Conservation (phyloP, 2,888 invertebrate genomes). For the Conomelus anceps region DNA sequence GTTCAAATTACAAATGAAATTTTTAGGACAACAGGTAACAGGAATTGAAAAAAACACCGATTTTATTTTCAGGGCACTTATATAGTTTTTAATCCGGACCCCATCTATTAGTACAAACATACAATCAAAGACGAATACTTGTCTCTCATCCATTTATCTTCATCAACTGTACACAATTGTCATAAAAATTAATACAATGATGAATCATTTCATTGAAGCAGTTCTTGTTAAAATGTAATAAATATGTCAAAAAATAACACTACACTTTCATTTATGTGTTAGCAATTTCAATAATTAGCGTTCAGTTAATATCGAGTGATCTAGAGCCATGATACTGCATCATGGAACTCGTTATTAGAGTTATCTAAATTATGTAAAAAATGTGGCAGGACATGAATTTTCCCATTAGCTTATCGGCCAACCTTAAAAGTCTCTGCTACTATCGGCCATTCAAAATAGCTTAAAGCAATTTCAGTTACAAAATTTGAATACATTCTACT, state of each 20-base stretch:
- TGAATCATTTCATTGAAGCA: background rate
- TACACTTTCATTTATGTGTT: slow-evolving; percentile 19
- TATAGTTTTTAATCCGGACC: background rate
- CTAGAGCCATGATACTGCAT: background rate
- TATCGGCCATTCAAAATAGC: background rate
- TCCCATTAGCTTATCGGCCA: background rate
- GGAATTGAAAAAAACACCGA: background rate
- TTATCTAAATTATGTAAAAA: slow-evolving; percentile 9
- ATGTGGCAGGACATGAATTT: slow-evolving; percentile 13
- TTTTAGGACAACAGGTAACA: too few species aligned
- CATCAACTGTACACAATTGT: background rate
- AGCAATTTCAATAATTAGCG: slow-evolving; percentile 9
- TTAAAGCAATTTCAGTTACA: background rate
- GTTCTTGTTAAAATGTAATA: slow-evolving; percentile 16
- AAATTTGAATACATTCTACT: background rate
- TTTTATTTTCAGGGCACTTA: slow-evolving; percentile 1
- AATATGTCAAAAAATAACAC: slow-evolving; percentile 26
- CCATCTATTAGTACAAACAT: background rate
- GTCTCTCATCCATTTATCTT: slow-evolving; percentile 6
- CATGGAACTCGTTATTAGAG: slow-evolving; percentile 3
- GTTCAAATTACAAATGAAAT: too few species aligned
- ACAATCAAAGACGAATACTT: background rate
- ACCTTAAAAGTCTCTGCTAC: background rate
- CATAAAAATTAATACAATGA: background rate
- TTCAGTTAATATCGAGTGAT: background rate